Base-by-base conservation (phyloP, 2,113 vertebrate genomes). In the Megaptera novaeangliae region DNA sequence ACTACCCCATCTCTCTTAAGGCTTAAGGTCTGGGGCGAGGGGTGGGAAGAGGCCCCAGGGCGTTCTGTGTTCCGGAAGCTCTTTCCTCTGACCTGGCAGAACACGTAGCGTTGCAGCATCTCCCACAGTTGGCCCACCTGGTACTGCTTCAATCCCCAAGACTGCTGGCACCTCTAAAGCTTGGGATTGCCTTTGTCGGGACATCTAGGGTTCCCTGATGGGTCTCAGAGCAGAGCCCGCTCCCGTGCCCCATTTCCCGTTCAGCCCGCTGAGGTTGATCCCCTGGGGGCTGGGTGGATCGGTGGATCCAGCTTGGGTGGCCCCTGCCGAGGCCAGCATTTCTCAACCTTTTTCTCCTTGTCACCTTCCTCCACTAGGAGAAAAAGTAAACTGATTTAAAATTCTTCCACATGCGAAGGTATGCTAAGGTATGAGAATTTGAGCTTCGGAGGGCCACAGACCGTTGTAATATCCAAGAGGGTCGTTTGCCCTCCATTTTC, bases 151-250 rank as follows among this genome's bases (percentile, higher is more conserved):
- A 7, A 0, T 20, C 23, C 5, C 29, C 36, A 39, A 59, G n/a
- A 49, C 7, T 12, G 44, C 8, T 64, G 3, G 23, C 44, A 1
- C 17, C 21, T 61, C 1, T 11, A 21, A 84, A 55, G 36, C 49
- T 21, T 39, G 10, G 6, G 13, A 6, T 15, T 44, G 12, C 36
- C 77, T n/a, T 41, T 0, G 0, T 0, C 14, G 21, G 80, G 23
- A 6, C n/a, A 25, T 8, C 23, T 13, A 31, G 36, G 29, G 17
- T 13, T 77, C n/a, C 2, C 44, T 49, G 41, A 21, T 41, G 27
- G 0, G 15, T 49, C 29, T n/a, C 1, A 7, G 46, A 6, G 18
- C 21, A 74, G 20, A 72, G 18, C n/a, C 34, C 0, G 0, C 21
- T 80, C 74, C 81, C 57, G 4, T 21, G 34, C 44, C n/a, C 41